Conservation (phyloP, 1,140 invertebrate species). For the Cylas formicarius region DNA sequence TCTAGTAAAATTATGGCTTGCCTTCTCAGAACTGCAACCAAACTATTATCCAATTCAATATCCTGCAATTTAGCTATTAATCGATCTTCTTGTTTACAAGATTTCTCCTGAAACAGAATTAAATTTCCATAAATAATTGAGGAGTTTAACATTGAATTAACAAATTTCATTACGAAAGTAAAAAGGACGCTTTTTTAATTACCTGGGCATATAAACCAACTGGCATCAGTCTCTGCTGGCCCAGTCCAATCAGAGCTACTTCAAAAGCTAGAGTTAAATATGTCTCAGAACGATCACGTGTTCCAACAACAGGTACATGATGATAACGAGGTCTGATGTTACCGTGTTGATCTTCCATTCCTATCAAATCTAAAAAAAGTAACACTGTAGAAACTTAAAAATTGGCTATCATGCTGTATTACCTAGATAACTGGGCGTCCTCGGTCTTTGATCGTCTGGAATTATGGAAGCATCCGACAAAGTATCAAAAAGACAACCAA, state of each 20-base stretch:
- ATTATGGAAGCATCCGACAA: constrained; percentile 65
- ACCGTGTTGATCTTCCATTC: constrained; percentile 52
- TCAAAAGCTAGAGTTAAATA: constrained; percentile 70
- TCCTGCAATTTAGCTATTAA: constrained; percentile 67
- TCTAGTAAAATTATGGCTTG: constrained; percentile 57
- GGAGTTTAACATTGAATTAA: background rate
- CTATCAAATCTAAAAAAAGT: constrained; percentile 42
- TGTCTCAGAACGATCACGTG: constrained; percentile 62
- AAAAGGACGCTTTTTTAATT: no score
- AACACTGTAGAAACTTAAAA: background rate
- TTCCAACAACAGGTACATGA: constrained; percentile 64
- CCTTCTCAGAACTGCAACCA: constrained; percentile 53
- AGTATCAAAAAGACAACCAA: constrained; percentile 75
- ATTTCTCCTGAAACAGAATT: constrained; percentile 51
- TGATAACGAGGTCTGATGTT: constrained; percentile 61
- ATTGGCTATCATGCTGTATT: constrained; percentile 16
- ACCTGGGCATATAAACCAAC: constrained; percentile 70
- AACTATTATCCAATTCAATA: constrained; percentile 64
- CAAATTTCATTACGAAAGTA: no score
- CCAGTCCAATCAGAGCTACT: constrained; percentile 61
- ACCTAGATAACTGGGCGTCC: constrained; percentile 51
- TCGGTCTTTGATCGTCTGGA: constrained; percentile 51
- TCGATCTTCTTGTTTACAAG: constrained; percentile 68
- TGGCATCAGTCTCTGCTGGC: constrained; percentile 72
- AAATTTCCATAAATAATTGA: no score